Percentiles rank a stretch among this genome's conserved stretches.
Evolutionary conservation across 2,113 vertebrate species (phyloP).

Genomic region (Chionodraco myersi): DNA sequence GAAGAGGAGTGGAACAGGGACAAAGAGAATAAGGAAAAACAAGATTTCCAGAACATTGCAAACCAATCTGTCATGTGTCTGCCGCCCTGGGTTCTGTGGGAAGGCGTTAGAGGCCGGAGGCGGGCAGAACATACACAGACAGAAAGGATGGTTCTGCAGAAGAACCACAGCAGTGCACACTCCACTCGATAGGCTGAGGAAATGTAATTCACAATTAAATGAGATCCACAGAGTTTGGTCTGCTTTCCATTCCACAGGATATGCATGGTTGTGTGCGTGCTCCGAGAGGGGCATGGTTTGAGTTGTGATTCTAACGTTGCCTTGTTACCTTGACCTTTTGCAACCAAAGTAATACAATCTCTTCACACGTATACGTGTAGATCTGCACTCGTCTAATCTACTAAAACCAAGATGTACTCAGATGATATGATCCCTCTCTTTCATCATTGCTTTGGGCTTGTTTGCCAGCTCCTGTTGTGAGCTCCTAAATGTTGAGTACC

Average conservation of each 20-base stretch:
- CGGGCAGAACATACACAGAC: slow-evolving; percentile 17
- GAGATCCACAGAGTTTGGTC: slow-evolving; percentile 32
- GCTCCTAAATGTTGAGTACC: too few relatives aligned
- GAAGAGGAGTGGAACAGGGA: not conserved
- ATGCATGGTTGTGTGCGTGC: slow-evolving; percentile 11
- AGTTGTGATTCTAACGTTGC: slow-evolving; percentile 16
- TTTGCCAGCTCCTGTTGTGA: not conserved
- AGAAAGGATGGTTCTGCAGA: slow-evolving; percentile 41
- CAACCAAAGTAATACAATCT: slow-evolving; percentile 38
- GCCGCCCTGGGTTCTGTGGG: slow-evolving; percentile 33
- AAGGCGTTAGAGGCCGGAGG: not conserved
- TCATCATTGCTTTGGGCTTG: slow-evolving; percentile 29
- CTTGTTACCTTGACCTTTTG: too few relatives aligned
- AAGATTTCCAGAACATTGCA: slow-evolving; percentile 16
- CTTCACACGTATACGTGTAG: slow-evolving; percentile 47
- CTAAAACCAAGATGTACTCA: slow-evolving; percentile 42
- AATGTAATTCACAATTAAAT: too few relatives aligned
- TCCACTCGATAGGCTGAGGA: slow-evolving; percentile 19
- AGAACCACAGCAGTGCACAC: slow-evolving; percentile 19
- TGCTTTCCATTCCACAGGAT: slow-evolving; percentile 14
- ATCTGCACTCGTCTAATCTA: slow-evolving; percentile 54
- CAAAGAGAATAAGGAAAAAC: not conserved
- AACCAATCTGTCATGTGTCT: too few relatives aligned
- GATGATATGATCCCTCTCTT: slow-evolving; percentile 30
- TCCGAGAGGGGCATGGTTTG: slow-evolving; percentile 30